Percentiles rank a stretch among this genome's conserved stretches.
Evolutionary conservation across 2,113 vertebrate species (phyloP).

Genomic region (Corythornis cristatus): DNA sequence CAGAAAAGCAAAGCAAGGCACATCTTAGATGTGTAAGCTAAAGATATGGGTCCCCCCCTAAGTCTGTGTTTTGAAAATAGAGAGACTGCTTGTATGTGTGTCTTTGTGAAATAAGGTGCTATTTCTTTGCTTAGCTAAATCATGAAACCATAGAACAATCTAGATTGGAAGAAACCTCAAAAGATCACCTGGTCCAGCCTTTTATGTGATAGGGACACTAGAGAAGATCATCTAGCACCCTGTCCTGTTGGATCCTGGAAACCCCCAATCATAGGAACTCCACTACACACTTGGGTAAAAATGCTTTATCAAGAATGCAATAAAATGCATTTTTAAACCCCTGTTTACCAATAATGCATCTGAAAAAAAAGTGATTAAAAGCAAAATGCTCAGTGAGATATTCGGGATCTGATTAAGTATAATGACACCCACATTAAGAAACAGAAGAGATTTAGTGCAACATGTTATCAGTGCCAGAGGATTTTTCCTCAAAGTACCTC

Average conservation of each 20-base stretch:
- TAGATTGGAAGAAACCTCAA: not conserved
- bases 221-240: not conserved
- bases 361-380: not conserved
- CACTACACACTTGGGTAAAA: not conserved
- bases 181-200: not conserved
- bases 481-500: not conserved
- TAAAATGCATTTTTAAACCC: not conserved
- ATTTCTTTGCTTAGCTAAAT: not conserved
- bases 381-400: not conserved
- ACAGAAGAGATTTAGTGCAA: not conserved
- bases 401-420: not conserved
- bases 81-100: accelerated
- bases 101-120: not conserved
- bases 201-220: not conserved
- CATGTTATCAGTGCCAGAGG: not conserved
- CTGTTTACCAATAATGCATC: not conserved
- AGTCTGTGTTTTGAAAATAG: not conserved
- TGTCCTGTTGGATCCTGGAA: not conserved
- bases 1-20: not conserved
- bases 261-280: not conserved
- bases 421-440: not conserved
- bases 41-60: not conserved
- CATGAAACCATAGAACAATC: not conserved
- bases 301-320: not conserved
- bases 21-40: not conserved